Evolutionary conservation across 2,888 invertebrate genomes (phyloP), one percentile per base, ranked within the genome.

Genomic region (Lymantria dispar): DNA sequence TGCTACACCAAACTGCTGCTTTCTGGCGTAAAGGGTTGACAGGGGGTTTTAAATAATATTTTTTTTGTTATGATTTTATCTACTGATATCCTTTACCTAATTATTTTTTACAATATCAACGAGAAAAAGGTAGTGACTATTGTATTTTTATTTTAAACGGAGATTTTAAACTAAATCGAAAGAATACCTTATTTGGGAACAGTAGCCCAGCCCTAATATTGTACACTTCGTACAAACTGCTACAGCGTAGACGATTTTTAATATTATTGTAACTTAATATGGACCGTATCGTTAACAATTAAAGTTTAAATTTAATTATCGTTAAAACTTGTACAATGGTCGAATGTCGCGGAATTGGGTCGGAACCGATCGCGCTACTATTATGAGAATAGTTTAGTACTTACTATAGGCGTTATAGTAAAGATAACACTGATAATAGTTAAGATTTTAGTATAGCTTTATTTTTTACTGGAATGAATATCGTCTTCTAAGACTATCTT

Each of bases 331-430:
- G 8, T 55, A 56, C 52, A 68, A 59, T 51, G 47, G 53, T 49
- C 52, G 60, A 58, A 50, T 54, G 57, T 54, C 45, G 58, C 58
- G 72, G 76, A 80, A 81, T 76, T 77, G 71, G 80, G 79, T 74
- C 77, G 80, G 76, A 76, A 76, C 75, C 65, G 67, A 72, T 65
- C 62, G 64, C 53, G 70, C 71, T 68, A 67, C 70, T 56, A 60
- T 50, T 46, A 52, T 49, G 53, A 54, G 52, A 48, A 55, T 54
- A 56, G 48, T 57, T 51, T 52, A 38, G 11, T 38, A 38, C n/a
- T 36, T 51, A 45, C 31, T 45, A 45, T 12, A 15, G 46, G 15
- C 8, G 48, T 40, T 51, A 53, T 53, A 50, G 52, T 57, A 62
- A 58, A 62, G 42, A 10, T 36, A 3, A 36, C 7, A 36, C 2